These are phyloP conservation scores for Oscheius sp. DNA, from an alignment of 2,888 invertebrate species.

Conservation along the genomic window DNA sequence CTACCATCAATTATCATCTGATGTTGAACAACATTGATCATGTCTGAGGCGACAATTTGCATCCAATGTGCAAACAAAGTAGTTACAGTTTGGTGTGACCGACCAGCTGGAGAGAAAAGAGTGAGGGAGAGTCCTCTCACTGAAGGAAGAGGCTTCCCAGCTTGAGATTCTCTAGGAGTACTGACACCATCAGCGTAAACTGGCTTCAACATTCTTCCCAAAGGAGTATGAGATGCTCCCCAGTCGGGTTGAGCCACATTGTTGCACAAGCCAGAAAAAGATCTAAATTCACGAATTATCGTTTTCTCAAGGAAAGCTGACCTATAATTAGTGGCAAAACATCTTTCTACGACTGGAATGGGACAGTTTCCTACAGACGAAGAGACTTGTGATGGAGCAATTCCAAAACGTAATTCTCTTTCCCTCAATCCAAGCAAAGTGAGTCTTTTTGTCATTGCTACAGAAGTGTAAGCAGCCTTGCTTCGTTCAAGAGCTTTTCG, in stretches of 20 bases:
- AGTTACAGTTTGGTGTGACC: conserved; percentile 75
- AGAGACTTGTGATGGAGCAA: conserved; percentile 51
- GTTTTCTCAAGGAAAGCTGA: not conserved
- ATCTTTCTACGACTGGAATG: conserved; percentile 48
- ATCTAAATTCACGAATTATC: conserved; percentile 38
- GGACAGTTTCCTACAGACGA: conserved; percentile 54
- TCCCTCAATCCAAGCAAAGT: conserved; percentile 54
- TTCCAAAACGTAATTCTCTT: conserved; percentile 52
- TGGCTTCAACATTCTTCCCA: conserved; percentile 64
- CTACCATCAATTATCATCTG: conserved; percentile 32
- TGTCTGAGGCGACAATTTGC: conserved; percentile 65
- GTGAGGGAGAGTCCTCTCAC: conserved; percentile 52
- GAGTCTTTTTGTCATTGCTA: conserved; percentile 51
- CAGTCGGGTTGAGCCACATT: conserved; percentile 67
- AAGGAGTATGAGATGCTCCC: conserved; percentile 67
- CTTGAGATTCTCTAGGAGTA: conserved; percentile 10
- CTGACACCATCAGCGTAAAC: conserved; percentile 66
- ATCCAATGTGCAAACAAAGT: conserved; percentile 74
- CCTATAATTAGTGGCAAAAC: conserved; percentile 52
- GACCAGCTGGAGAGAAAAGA: conserved; percentile 47
- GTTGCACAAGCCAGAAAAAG: conserved; percentile 67
- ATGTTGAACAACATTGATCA: conserved; percentile 75
- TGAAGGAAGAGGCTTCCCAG: conserved; percentile 41
- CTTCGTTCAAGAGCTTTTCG: conserved; percentile 49
- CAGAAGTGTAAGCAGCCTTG: conserved; percentile 47